These are phyloP conservation scores for Gortyna flavago DNA, from an alignment of 2,888 invertebrate species.

Conservation along the genomic window DNA sequence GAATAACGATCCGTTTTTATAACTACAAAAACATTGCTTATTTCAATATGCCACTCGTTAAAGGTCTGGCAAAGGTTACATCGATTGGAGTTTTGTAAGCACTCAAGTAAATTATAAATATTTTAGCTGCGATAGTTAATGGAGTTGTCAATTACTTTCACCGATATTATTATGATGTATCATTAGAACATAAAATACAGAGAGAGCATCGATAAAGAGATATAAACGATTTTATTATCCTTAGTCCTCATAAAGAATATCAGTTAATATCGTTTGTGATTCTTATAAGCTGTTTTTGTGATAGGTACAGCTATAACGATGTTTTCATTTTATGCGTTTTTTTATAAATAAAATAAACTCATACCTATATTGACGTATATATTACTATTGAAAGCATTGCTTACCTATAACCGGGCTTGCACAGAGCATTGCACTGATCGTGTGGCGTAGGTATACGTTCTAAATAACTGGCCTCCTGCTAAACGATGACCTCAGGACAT, in stretches of 20 bases:
- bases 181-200: slow-evolving; percentile 13
- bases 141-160: slow-evolving; percentile 18
- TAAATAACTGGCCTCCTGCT: neutral
- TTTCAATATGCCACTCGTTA: slow-evolving; percentile 35
- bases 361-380: too few relatives aligned
- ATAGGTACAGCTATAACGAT: neutral
- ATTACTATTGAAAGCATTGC: too few relatives aligned
- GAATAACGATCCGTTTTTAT: slow-evolving; percentile 3
- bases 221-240: slow-evolving; percentile 20
- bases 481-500: neutral
- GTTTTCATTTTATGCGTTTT: slow-evolving; percentile 2
- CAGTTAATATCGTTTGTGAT: slow-evolving; percentile 6
- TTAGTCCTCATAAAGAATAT: slow-evolving; percentile 17
- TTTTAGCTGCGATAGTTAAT: slow-evolving; percentile 23
- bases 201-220: slow-evolving; percentile 7
- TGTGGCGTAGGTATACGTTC: neutral
- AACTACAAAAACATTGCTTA: neutral
- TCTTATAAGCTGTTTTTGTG: slow-evolving; percentile 26
- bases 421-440: neutral
- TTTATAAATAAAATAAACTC: too few relatives aligned
- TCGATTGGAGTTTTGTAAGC: slow-evolving; percentile 40
- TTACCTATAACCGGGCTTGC: too few relatives aligned
- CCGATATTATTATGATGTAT: slow-evolving; percentile 13
- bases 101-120: slow-evolving; percentile 44
- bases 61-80: slow-evolving; percentile 52